Evolutionary conservation across 2,113 vertebrate genomes (phyloP).

Genomic region (Aspidoscelis tigris): DNA sequence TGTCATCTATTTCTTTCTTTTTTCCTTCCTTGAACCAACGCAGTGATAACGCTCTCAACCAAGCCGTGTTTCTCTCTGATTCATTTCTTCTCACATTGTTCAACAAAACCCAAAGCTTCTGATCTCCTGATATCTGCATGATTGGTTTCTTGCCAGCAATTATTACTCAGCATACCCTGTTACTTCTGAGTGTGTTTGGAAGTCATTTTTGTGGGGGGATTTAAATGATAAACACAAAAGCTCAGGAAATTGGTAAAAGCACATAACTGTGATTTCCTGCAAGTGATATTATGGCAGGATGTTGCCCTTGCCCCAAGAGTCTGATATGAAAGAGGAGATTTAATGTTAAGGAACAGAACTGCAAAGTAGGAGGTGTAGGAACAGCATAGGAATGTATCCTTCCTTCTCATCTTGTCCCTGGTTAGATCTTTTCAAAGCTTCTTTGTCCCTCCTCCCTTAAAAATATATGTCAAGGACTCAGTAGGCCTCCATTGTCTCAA

Average conservation of each 20-base stretch:
- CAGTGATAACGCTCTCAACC: background rate
- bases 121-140: background rate
- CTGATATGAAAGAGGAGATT: slow-evolving; percentile 6
- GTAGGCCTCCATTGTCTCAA: background rate
- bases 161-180: slow-evolving; percentile 1
- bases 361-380: background rate
- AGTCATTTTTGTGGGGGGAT: background rate
- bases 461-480: background rate
- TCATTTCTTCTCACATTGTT: background rate
- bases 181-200: background rate
- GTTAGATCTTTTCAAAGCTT: slow-evolving; percentile 18
- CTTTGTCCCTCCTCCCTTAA: background rate
- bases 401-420: background rate
- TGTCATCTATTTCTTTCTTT: background rate
- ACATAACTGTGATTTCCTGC: background rate
- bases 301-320: background rate
- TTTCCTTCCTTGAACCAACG: background rate
- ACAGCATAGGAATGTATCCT: background rate
- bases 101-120: background rate
- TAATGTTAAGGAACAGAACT: background rate
- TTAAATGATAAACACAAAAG: background rate
- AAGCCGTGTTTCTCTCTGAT: background rate
- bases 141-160: background rate
- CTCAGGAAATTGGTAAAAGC: background rate
- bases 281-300: background rate